These are phyloP conservation scores for Muraenolepis orangiensis DNA, from an alignment of 2,797 vertebrate genomes.

Conservation along the genomic window DNA sequence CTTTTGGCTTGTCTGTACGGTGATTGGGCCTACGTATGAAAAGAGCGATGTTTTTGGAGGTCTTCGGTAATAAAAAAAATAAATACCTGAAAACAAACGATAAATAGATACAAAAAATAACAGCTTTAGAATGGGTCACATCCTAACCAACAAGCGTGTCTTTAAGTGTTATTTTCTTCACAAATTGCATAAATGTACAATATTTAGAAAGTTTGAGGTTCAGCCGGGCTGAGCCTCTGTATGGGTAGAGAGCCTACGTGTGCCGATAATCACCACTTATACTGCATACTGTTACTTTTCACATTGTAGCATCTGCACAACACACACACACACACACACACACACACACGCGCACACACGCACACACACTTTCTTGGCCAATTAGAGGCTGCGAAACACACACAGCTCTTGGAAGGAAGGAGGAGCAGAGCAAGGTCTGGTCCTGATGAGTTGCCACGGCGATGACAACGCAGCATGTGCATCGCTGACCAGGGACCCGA, in stretches of 20 bases:
- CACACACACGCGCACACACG: neutral
- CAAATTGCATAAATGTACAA: neutral
- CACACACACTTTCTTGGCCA: neutral
- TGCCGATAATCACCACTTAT: neutral
- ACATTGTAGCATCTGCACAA: neutral
- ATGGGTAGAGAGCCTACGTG: neutral
- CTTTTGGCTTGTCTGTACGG: too few species aligned
- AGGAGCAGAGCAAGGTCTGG: conserved; percentile 6
- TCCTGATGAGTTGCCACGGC: conserved; percentile 18
- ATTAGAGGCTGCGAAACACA: neutral
- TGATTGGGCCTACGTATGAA: too few species aligned
- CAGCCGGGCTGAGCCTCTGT: neutral
- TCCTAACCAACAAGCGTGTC: neutral
- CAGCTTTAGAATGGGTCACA: neutral
- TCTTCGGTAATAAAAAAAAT: too few species aligned
- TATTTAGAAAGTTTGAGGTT: neutral
- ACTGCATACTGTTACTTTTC: neutral
- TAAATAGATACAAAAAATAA: neutral
- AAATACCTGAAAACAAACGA: too few species aligned
- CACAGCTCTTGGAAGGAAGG: neutral
- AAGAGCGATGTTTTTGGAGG: too few species aligned
- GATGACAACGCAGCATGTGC: conserved; percentile 32
- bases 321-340: conserved; percentile 1
- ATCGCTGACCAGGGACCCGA: conserved; percentile 22
- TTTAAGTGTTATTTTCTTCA: neutral